phyloP scores from a whole-genome alignment of 2,888 invertebrate genomes.

The Pelosia muscerda region DNA sequence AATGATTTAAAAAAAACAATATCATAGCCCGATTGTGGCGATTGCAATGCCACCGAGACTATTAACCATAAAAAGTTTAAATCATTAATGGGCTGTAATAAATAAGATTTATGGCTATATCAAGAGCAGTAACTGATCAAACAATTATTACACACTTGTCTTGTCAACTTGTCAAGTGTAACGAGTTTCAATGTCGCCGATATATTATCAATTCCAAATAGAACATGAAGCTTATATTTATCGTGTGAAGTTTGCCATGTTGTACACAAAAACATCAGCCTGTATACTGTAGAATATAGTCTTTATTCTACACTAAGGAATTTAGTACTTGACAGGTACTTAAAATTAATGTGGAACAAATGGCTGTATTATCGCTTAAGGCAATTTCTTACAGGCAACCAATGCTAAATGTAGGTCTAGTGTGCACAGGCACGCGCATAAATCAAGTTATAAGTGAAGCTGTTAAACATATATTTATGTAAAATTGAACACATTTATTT shows the following conservation, averaged over 20 bases:
- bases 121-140: neutral
- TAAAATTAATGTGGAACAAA: neutral
- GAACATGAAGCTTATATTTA: neutral
- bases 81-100: too few relatives aligned
- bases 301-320: neutral
- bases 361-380: neutral
- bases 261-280: neutral
- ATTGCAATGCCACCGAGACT: too few relatives aligned
- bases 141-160: neutral
- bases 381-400: neutral
- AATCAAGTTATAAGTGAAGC: neutral
- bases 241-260: neutral
- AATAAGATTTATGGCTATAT: neutral
- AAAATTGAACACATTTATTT: neutral
- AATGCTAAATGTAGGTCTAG: neutral
- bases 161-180: neutral
- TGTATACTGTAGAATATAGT: neutral
- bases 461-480: too few relatives aligned
- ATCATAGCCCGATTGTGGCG: too few relatives aligned
- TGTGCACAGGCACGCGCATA: neutral
- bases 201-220: neutral
- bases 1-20: too few relatives aligned
- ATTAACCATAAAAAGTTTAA: too few relatives aligned
- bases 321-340: neutral
- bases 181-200: neutral